These are phyloP conservation scores for Myrmophylax atrothorax DNA, from an alignment of 2,113 vertebrate genomes.

Conservation along the genomic window DNA sequence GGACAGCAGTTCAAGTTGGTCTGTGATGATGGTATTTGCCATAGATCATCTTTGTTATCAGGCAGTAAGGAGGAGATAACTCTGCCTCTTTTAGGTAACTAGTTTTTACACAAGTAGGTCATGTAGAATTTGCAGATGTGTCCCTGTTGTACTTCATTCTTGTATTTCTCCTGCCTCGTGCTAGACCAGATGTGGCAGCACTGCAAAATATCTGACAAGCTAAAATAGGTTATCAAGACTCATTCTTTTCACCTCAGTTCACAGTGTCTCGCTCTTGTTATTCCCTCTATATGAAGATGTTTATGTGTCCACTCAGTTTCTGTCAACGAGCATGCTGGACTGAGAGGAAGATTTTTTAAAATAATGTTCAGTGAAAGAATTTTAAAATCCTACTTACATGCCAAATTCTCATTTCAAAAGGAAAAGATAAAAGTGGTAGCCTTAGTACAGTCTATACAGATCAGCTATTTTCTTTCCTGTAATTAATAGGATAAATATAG, in stretches of 20 bases:
- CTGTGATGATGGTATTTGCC: background rate
- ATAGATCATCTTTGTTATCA: background rate
- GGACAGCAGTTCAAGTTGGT: background rate
- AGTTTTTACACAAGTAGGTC: conserved; percentile 1
- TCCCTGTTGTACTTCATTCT: background rate
- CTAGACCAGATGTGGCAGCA: background rate
- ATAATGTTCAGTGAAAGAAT: background rate
- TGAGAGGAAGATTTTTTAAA: background rate
- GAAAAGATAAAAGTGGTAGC: background rate
- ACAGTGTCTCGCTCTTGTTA: background rate
- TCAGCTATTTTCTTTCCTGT: background rate
- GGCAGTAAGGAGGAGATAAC: background rate
- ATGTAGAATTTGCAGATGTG: background rate
- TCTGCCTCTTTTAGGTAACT: background rate
- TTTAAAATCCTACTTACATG: background rate
- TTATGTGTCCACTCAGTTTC: background rate
- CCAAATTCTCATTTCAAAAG: background rate
- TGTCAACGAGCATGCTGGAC: background rate
- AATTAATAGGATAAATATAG: background rate
- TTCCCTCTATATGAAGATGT: background rate
- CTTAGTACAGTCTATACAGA: background rate
- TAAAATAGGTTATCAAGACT: background rate
- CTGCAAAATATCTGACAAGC: background rate
- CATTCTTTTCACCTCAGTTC: background rate
- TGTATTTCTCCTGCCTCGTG: background rate